Conservation (phyloP, 2,113 vertebrate species). For the Rhinopomastus cyanomelas region DNA sequence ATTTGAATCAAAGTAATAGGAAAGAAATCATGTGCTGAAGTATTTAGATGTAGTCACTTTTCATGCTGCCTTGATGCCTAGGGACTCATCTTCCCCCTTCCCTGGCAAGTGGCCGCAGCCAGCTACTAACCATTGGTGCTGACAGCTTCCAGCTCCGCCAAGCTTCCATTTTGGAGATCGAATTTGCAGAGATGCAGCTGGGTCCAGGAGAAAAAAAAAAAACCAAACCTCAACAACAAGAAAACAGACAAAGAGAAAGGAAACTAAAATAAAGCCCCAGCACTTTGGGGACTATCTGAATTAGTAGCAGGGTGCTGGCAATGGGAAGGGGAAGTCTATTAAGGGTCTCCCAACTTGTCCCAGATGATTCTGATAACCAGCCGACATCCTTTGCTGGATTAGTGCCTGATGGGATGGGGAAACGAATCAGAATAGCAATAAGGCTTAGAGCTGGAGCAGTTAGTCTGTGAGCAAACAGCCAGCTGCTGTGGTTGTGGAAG, state of each 20-base stretch:
- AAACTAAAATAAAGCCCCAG: not conserved
- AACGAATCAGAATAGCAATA: not conserved
- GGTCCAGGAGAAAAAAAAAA: not conserved
- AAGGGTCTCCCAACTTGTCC: conserved; percentile 21
- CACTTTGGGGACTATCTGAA: not conserved
- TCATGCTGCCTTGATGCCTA: not conserved
- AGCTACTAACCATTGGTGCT: not conserved
- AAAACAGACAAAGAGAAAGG: not conserved
- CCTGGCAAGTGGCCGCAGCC: not conserved
- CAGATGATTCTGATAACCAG: conserved; percentile 26
- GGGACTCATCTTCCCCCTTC: conserved; percentile 15
- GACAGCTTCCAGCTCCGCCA: conserved; percentile 27
- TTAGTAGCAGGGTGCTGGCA: not conserved
- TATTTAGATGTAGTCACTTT: conserved; percentile 46
- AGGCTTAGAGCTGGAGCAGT: conserved; percentile 4
- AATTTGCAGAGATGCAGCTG: conserved; percentile 47
- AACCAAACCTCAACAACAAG: not conserved
- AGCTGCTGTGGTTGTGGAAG: not conserved
- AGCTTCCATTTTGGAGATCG: conserved; percentile 18
- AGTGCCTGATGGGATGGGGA: not conserved
- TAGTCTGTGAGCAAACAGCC: not conserved
- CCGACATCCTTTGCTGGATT: conserved; percentile 6
- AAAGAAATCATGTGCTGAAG: conserved; percentile 49
- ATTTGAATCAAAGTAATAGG: conserved; percentile 61
- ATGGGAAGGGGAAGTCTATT: not conserved